These are phyloP conservation scores for Merodon equestris DNA, from an alignment of 2,888 invertebrate genomes.

Conservation along the genomic window DNA sequence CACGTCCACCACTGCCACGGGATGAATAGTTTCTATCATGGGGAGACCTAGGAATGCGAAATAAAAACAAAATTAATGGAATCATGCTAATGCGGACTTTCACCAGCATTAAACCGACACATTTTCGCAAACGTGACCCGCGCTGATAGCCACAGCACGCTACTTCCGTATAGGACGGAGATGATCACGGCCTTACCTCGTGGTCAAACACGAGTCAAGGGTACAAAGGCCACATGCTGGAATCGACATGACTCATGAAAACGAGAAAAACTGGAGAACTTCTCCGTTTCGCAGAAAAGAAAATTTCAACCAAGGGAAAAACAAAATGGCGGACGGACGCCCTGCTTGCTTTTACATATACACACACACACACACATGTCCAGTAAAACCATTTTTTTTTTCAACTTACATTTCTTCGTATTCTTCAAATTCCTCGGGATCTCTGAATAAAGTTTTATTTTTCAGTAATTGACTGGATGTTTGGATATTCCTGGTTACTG, in stretches of 20 bases:
- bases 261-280: not conserved
- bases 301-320: conserved; percentile 36
- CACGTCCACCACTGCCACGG: conserved; percentile 73
- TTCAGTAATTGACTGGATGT: conserved; percentile 42
- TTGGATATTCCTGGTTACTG: conserved; percentile 25
- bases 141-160: too few relatives aligned
- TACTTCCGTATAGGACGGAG: not conserved
- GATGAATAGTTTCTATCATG: conserved; percentile 75
- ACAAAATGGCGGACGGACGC: conserved; percentile 65
- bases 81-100: not conserved
- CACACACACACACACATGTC: not conserved
- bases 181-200: too few relatives aligned
- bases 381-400: not conserved
- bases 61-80: not conserved
- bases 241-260: conserved; percentile 34
- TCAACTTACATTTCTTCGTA: conserved; percentile 76
- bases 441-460: conserved; percentile 50
- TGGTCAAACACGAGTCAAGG: conserved; percentile 26
- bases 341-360: conserved; percentile 1
- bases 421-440: conserved; percentile 72
- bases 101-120: too few relatives aligned
- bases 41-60: conserved; percentile 73
- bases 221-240: conserved; percentile 15
- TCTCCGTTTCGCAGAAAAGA: not conserved
- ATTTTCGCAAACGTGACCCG: too few relatives aligned